Evolutionary conservation across 1,140 invertebrate species (phyloP).

Genomic region (Philotrypesis tridentata): DNA sequence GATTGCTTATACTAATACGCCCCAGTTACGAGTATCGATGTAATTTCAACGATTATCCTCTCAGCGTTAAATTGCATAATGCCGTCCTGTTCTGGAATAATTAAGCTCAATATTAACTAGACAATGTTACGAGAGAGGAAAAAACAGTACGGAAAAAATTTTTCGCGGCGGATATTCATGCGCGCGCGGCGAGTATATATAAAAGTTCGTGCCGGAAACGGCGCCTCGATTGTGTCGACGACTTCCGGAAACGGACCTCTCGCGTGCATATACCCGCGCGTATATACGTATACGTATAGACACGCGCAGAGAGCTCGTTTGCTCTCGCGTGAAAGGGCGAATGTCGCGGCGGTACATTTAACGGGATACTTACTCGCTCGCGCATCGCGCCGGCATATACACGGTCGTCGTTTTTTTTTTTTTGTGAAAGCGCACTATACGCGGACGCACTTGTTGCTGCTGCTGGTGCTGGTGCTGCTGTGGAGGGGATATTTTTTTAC

Average conservation of each 20-base stretch:
- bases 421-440: neutral
- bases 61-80: too few species aligned
- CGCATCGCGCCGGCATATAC: neutral
- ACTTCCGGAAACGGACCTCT: constrained; percentile 54
- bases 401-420: neutral
- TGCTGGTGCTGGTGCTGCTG: neutral
- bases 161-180: constrained; percentile 51
- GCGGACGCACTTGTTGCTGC: neutral
- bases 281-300: neutral
- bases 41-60: too few species aligned
- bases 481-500: neutral
- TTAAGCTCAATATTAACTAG: too few species aligned
- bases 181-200: neutral
- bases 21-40: too few species aligned
- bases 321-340: constrained; percentile 41
- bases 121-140: neutral
- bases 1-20: neutral
- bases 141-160: neutral
- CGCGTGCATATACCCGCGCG: neutral
- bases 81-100: too few species aligned
- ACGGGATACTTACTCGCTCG: constrained; percentile 16
- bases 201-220: constrained; percentile 53
- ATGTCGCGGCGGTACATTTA: constrained; percentile 39
- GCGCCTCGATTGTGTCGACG: constrained; percentile 42
- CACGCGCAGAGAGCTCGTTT: neutral